Conservation (phyloP, 2,797 vertebrate genomes). For the Xenops minutus region DNA sequence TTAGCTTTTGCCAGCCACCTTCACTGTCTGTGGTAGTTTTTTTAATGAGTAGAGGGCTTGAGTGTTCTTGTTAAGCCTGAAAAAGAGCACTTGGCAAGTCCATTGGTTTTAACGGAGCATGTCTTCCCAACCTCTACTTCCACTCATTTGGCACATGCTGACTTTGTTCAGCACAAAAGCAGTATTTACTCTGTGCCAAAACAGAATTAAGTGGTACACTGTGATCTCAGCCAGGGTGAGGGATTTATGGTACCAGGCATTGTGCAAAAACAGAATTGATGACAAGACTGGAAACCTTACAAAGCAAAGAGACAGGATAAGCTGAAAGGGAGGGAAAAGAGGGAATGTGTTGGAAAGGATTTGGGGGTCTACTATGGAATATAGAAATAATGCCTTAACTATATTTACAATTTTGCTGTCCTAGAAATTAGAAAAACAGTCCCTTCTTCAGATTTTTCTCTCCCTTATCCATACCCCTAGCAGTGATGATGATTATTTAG, state of each 20-base stretch:
- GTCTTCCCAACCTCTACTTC: neutral
- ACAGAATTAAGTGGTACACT: neutral
- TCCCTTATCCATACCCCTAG: neutral
- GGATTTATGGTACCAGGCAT: neutral
- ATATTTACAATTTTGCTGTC: neutral
- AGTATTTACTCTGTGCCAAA: neutral
- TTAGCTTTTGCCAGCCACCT: neutral
- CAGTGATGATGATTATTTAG: neutral
- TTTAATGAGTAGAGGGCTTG: neutral
- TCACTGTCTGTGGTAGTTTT: neutral
- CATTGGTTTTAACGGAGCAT: neutral
- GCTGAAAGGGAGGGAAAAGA: neutral
- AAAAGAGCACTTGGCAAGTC: neutral
- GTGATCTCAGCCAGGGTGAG: neutral
- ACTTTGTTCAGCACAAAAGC: neutral
- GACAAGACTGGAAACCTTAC: neutral
- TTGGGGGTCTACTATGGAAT: neutral
- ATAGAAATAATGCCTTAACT: neutral
- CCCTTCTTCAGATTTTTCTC: neutral
- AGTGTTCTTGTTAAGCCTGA: neutral
- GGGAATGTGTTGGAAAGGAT: neutral
- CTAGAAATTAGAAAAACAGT: neutral
- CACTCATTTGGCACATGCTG: neutral
- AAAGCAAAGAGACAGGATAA: neutral
- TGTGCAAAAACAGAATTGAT: neutral